Conservation (phyloP, 1,140 invertebrate species). For the Drosophila sp. region DNA sequence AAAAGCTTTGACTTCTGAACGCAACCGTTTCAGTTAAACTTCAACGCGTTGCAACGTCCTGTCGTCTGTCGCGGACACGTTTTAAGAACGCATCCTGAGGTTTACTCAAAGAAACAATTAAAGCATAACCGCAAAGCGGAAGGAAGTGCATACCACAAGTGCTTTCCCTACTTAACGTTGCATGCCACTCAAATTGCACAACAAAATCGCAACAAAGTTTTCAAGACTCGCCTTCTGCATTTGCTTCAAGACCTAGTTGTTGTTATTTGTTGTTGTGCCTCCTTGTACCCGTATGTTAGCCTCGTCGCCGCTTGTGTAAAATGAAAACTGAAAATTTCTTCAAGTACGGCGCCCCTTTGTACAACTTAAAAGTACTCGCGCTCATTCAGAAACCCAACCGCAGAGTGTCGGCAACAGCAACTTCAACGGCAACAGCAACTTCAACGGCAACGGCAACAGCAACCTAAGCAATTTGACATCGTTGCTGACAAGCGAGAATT, state of each 20-base stretch:
- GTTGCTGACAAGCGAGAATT: constrained; percentile 64
- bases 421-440: constrained; percentile 45
- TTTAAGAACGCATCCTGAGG: constrained; percentile 29
- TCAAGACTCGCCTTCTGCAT: constrained; percentile 29
- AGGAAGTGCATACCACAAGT: constrained; percentile 78
- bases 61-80: constrained; percentile 37
- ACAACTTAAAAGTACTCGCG: constrained; percentile 69
- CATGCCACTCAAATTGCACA: constrained; percentile 63
- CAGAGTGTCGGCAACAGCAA: constrained; percentile 50
- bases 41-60: constrained; percentile 57
- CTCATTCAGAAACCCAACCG: constrained; percentile 68
- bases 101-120: constrained; percentile 76
- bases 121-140: constrained; percentile 71
- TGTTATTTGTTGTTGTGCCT: constrained; percentile 21
- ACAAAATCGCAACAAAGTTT: constrained; percentile 58
- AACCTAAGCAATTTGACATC: constrained; percentile 36
- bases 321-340: constrained; percentile 82
- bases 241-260: constrained; percentile 34
- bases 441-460: neutral
- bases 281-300: constrained; percentile 32
- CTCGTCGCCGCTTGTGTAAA: constrained; percentile 56
- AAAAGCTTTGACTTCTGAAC: constrained; percentile 62
- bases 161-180: constrained; percentile 47
- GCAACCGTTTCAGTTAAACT: constrained; percentile 72
- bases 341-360: constrained; percentile 77